These are phyloP conservation scores for Psophia crepitans DNA, from an alignment of 2,113 vertebrate genomes.

Conservation along the genomic window DNA sequence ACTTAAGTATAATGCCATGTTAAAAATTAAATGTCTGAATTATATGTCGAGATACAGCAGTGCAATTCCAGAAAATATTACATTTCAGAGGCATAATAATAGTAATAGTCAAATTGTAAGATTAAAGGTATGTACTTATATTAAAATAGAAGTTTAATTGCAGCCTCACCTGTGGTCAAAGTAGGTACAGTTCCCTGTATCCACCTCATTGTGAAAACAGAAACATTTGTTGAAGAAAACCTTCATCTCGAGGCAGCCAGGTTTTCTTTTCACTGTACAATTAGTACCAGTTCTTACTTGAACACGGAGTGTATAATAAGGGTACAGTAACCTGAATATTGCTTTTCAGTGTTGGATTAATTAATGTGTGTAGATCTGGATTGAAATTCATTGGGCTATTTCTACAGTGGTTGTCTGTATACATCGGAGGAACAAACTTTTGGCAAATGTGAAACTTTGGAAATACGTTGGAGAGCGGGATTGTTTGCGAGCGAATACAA, in stretches of 20 bases:
- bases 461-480: accelerated
- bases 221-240: not conserved
- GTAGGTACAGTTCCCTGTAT: not conserved
- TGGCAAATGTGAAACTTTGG: not conserved
- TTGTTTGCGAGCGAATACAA: not conserved
- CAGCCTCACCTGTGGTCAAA: not conserved
- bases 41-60: not conserved
- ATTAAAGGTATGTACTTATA: not conserved
- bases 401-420: not conserved
- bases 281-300: not conserved
- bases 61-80: not conserved
- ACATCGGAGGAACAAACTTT: not conserved
- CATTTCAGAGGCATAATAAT: not conserved
- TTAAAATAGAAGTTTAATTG: not conserved
- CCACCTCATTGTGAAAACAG: not conserved
- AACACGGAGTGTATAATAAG: not conserved
- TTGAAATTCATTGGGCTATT: not conserved
- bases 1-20: not conserved
- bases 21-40: slow-evolving; percentile 3
- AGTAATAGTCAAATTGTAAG: not conserved
- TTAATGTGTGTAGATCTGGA: not conserved
- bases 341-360: not conserved
- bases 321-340: not conserved
- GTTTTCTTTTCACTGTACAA: not conserved
- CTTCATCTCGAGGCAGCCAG: not conserved